Evolutionary conservation across 2,797 vertebrate species (phyloP), one percentile per base, ranked within the genome.

Genomic region (Pseudomugil gertrudae): DNA sequence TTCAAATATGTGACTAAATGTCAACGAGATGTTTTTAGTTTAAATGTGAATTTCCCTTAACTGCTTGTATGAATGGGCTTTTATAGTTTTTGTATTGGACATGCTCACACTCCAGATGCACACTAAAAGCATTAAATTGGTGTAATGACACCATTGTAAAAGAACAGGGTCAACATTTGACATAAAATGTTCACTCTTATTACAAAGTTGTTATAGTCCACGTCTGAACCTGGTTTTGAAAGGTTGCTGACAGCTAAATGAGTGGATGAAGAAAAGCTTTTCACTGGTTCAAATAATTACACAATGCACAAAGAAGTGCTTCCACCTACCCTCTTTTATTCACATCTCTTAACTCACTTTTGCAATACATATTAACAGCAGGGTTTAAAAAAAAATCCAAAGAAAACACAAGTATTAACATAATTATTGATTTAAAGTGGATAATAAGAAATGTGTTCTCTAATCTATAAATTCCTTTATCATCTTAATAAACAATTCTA

Each of bases 381-480:
- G 13, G 10, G 5, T 11, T 0, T 1, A 17, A 47, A 51, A 45
- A 15, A 66, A 69, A 29, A 10, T 67, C 4, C 3, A 36, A 53
- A 33, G 32, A 48, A 29, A 63, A n/a, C 17, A 57, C 61, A 57
- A 52, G 27, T 51, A 60, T 32, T 17, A 14, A 48, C 47, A 48
- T 9, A 3, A 48, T 56, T 58, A 72, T 72, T 72, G 38, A 63
- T 69, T 36, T 52, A 11, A 36, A 57, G 57, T 52, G 47, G 32
- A 27, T 29, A 15, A 40, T n/a, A 80, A 63, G 24, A 43, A 50
- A 48, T 38, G 45, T 52, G 27, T 68, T 74, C 7, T 53, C 5
- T 47, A 36, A 81, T 80, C 72, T 70, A 78, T 79, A 56, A 13
- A 72, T 74, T 73, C 26, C 63, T 59, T 68, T 38, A 65, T 27